Evolutionary conservation across 2,888 invertebrate genomes (phyloP), one percentile per base, ranked within the genome.

Genomic region (Pollenia griseotomentosa): DNA sequence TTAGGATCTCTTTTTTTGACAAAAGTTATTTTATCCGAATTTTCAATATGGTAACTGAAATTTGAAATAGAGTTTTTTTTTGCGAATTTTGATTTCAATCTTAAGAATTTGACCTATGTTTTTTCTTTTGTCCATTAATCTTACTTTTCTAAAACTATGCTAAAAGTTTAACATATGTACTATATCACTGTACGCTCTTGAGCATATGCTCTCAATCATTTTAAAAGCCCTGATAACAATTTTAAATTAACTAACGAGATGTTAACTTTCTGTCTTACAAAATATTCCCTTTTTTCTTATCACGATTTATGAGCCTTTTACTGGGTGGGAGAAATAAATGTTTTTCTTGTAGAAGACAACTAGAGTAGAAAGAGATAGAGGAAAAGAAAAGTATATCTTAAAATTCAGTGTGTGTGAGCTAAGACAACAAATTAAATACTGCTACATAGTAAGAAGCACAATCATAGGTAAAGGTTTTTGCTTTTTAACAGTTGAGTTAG

Each of bases 271-370:
- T 23, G 23, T 63, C 12, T 61, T 8, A 51, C 10, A 65, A 53
- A 65, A 53, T 14, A 14, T 42, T 42, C 42, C 40, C 8, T 73
- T 65, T 81, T 46, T 81, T n/a, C n/a, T n/a, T 80, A 73, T 65
- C 73, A 65, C 55, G 63, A 73, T 63, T 81, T 57, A 73, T 81
- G 68, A 46, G 46, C 14, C 42, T 61, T 66, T 57, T 19, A 77
- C 63, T 83, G 51, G 16, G 61, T 4, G 9, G 14, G 2, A 51
- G 14, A 46, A 55, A 23, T 14, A 7, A 65, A 23, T 71, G 0
- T 10, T 55, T 16, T 70, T 12, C 6, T 6, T 33, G 6, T 33
- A 2, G 23, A 23, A 23, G 23, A 23, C 23, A 23, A 33, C 33
- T 33, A 33, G 33, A 33, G 4, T 33, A 33, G 33, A 33, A 33